Evolutionary conservation across 2,888 invertebrate genomes (phyloP), one percentile per base, ranked within the genome.

Genomic region (Eucera pruinosa): DNA sequence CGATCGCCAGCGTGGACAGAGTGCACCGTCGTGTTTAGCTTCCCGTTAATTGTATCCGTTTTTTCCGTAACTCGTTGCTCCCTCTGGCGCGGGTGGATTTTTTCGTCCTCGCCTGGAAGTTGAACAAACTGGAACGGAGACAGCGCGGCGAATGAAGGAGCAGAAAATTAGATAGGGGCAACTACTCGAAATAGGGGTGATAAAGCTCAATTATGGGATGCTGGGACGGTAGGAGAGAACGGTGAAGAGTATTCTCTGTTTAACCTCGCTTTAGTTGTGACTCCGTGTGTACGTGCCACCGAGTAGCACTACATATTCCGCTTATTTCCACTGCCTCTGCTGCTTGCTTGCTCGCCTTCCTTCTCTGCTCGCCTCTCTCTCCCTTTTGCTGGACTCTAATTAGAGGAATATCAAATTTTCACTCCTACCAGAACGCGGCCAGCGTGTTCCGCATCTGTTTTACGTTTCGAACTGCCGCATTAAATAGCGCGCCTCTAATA

Each of bases 161-260:
- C 30, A 64, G 76, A 78, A 77, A 83, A 80, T 80, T 72, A 80
- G 78, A 73, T 75, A 78, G 68, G 81, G 41, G 78, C 77, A 74
- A 72, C 79, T 75, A 73, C 79, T 80, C 77, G 83, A 81, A 82
- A 82, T 73, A 80, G 70, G 77, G 81, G 82, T 84, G 86, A 85
- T 83, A 83, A 83, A 89, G 88, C 80, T 85, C 87, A 87, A 89
- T 89, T 89, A 88, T 88, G 84, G 86, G 85, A 84, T 60, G 83
- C 83, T 77, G 82, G 80, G 41, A 52, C 68, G 64, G 74, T 43
- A 48, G 64, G 67, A 61, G 83, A 85, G 84, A 80, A n/a, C n/a
- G n/a, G n/a, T n/a, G 84, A 85, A 88, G n/a, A n/a, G n/a, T n/a
- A n/a, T n/a, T n/a, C 88, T 84, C 88, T 86, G 84, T 86, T 87